A percentile compares a stretch with the other conserved stretches of the same genome.
These are phyloP conservation scores for Leptogaster cylindrica DNA, from an alignment of 2,888 invertebrate species.

Conservation along the genomic window DNA sequence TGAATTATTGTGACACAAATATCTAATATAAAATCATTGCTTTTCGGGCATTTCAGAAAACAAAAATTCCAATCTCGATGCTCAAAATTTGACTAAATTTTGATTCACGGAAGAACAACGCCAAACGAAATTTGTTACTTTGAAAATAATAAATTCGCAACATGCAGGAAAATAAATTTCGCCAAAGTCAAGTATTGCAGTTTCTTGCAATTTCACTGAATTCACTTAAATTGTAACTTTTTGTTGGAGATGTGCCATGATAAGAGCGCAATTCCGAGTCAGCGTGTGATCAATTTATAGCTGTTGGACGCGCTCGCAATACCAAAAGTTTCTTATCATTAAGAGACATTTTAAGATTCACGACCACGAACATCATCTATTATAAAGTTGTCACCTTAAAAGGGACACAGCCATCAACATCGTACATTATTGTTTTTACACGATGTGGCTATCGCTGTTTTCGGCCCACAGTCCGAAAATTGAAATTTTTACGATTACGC, in stretches of 20 bases:
- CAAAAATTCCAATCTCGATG: too few species aligned
- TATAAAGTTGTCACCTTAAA: constrained; percentile 41
- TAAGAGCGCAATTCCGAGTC: too few species aligned
- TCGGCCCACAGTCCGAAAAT: constrained; percentile 27
- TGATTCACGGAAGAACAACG: too few species aligned
- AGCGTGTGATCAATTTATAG: constrained; percentile 19
- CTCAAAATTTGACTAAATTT: too few species aligned
- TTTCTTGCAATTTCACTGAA: not conserved
- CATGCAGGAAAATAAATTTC: too few species aligned
- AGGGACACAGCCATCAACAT: constrained; percentile 41
- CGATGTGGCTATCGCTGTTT: not conserved
- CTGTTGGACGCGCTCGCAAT: constrained; percentile 1
- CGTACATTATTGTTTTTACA: constrained; percentile 41
- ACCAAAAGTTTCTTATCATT: constrained; percentile 9
- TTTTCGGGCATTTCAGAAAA: too few species aligned
- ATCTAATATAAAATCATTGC: too few species aligned
- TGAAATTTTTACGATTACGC: constrained; percentile 23
- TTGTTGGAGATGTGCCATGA: not conserved
- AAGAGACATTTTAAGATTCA: constrained; percentile 17
- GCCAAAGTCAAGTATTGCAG: too few species aligned
- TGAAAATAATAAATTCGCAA: too few species aligned
- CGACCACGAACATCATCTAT: constrained; percentile 21
- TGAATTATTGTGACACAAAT: too few species aligned
- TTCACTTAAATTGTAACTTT: constrained; percentile 8
- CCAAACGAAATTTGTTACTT: too few species aligned